Conservation (phyloP, 2,797 vertebrate species). For the Crocodylus rhombifer region DNA sequence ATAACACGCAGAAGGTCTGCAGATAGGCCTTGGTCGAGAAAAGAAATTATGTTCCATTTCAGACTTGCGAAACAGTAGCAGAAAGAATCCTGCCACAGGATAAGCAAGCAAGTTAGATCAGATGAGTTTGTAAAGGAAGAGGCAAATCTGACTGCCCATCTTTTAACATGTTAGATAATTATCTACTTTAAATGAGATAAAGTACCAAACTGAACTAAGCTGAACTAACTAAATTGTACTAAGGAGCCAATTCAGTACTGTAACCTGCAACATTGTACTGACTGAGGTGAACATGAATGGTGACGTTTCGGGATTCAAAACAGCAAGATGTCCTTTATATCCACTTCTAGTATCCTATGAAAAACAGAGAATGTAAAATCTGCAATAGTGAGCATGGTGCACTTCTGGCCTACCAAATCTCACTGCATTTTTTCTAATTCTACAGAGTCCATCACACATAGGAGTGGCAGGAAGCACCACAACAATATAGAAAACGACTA, state of each 20-base stretch:
- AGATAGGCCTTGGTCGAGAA: neutral
- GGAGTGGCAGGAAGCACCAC: too few species aligned
- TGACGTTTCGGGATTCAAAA: neutral
- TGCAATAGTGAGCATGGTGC: neutral
- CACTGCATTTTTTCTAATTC: neutral
- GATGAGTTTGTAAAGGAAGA: neutral
- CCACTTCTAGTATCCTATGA: neutral
- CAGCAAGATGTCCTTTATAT: neutral
- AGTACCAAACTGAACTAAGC: too few species aligned
- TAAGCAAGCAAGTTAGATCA: neutral
- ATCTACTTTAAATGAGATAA: too few species aligned
- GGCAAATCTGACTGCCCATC: too few species aligned
- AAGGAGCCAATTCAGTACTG: neutral
- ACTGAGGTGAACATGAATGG: neutral
- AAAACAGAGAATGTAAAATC: neutral
- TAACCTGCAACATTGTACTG: neutral
- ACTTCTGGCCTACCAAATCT: neutral
- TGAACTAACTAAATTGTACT: neutral
- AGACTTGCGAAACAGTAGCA: neutral
- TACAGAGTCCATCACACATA: too few species aligned
- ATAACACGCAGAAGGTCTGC: neutral
- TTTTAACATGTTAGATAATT: too few species aligned
- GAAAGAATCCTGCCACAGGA: conserved; percentile 12
- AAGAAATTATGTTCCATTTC: neutral
- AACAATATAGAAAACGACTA: too few species aligned